Evolutionary conservation across 2,888 invertebrate genomes (phyloP).

Genomic region (Colletes collaris): DNA sequence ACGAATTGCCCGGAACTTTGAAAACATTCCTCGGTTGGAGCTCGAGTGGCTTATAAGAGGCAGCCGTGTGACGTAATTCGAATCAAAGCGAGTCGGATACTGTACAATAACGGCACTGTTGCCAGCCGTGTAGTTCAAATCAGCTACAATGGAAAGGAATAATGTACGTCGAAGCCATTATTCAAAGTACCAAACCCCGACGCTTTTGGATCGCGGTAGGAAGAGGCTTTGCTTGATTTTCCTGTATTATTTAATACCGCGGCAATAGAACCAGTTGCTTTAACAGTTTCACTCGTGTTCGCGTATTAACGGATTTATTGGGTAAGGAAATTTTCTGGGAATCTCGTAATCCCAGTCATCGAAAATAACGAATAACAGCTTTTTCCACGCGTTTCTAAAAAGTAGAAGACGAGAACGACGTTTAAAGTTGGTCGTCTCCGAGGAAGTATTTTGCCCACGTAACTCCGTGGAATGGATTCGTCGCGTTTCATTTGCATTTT

Average conservation of each 20-base stretch:
- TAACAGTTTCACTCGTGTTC: no score
- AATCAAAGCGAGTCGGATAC: conserved; percentile 12
- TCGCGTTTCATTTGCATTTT: background rate
- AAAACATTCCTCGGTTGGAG: conserved; percentile 12
- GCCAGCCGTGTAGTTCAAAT: background rate
- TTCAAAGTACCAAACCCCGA: background rate
- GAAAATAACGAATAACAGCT: no score
- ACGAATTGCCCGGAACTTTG: conserved; percentile 11
- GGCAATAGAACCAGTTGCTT: no score
- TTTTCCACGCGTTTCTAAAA: no score
- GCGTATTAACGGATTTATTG: no score
- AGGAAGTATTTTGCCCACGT: no score
- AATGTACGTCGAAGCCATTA: background rate
- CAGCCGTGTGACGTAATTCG: conserved; percentile 16
- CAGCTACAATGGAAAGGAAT: background rate
- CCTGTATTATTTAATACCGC: background rate
- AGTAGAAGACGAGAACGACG: no score
- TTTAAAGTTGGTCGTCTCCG: no score
- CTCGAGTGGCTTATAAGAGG: conserved; percentile 6
- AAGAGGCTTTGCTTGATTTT: background rate
- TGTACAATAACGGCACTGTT: background rate
- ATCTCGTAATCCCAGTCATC: no score
- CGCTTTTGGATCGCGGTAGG: background rate
- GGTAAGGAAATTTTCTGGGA: no score
- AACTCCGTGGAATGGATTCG: no score